Evolutionary conservation across 2,888 invertebrate genomes (phyloP), one percentile per base, ranked within the genome.

Genomic region (Cheilosia soror): DNA sequence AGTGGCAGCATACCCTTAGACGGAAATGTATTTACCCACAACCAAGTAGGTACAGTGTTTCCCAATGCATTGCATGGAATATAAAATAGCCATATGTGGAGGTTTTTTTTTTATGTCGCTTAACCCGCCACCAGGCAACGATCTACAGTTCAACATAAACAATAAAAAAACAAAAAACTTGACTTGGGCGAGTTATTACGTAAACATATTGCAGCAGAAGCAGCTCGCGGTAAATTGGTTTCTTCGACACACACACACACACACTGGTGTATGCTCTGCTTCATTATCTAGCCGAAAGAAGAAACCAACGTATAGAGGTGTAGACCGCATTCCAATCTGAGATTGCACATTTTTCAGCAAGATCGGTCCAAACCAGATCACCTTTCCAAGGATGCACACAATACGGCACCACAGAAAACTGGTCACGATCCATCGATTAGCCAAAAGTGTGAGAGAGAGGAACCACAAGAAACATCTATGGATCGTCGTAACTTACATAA

Each of bases 361-460:
- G 49, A 85, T 69, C 47, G 76, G n/a, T 75, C 20, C 72, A 72
- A 87, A 87, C 87, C 79, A 79, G 87, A 79, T 84, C 84, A 84
- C 87, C 87, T 87, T 87, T 84, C 79, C 87, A 87, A 87, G 87
- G 87, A 87, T 87, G 76, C 72, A 47, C 58, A 33, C 63, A 69
- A 71, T 83, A 80, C 72, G 72, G 71, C 71, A 81, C 72, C 72
- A 65, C 69, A 73, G 25, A 76, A 77, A 85, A 85, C 85, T 85
- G 81, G 81, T 85, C 85, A 81, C 76, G 85, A 80, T 71, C 13
- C 65, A 65, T 79, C 73, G 78, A 78, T 78, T 73, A 72, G 71
- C 49, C 29, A 49, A 31, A 68, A 9, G 15, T 20, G 15, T 20
- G n/a, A 25, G 20, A 49, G 65, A 33, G 20, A 42, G 60, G 53